Conservation (phyloP, 1,140 invertebrate species). For the Lepidurus arcticus region DNA sequence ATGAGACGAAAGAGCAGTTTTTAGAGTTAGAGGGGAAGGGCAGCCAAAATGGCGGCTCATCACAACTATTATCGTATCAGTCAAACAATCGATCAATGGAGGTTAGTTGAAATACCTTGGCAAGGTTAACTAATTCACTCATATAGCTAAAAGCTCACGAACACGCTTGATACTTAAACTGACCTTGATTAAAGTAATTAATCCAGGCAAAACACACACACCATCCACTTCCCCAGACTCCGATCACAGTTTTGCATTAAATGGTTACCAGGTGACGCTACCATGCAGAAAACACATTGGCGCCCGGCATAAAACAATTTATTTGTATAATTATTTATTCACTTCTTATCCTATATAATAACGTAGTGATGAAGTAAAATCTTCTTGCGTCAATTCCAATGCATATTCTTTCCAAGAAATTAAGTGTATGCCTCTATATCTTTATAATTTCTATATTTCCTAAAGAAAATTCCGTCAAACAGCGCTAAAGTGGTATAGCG, state of each 20-base stretch:
- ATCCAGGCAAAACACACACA: constrained; percentile 11
- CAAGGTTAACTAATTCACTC: not conserved
- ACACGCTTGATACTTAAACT: not conserved
- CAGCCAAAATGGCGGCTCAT: constrained; percentile 17
- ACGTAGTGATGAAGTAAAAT: no score
- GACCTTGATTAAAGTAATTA: constrained; percentile 17
- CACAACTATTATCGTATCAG: not conserved
- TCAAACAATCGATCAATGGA: not conserved
- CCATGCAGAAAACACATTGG: no score
- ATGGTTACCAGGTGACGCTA: not conserved
- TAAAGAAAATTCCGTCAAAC: not conserved
- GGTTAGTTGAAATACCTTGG: not conserved
- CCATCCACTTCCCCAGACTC: not conserved
- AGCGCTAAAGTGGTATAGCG: not conserved
- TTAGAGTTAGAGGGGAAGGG: constrained; percentile 7
- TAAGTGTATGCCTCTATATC: no score
- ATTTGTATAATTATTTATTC: no score
- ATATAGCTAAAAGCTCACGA: not conserved
- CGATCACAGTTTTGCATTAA: not conserved
- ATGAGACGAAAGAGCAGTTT: not conserved
- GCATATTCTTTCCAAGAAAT: no score
- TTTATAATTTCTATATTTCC: not conserved
- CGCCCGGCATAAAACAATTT: no score
- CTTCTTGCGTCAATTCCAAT: no score
- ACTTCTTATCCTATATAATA: no score